Base-by-base conservation (phyloP, 2,888 invertebrate genomes). In the Metellina segmentata region DNA sequence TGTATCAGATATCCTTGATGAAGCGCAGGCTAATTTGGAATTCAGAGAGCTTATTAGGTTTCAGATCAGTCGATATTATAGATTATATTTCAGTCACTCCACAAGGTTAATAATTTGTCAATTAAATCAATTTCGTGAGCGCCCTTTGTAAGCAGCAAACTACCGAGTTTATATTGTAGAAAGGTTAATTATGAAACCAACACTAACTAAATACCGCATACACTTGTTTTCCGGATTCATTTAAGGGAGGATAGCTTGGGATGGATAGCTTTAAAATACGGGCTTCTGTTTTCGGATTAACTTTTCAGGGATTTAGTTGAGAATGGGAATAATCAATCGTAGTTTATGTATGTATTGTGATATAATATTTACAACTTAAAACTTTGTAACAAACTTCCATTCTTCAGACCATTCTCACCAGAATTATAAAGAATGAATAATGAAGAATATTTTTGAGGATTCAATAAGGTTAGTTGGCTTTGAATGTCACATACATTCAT, bases 11-110 rank as follows among this genome's bases (percentile, higher is more conserved):
- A 79, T 79, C 79, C 61, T 79, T 61, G 79, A 53, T 61, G 79
- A 79, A 79, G 48, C 61, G 53, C 20, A 34, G 61, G 6, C 79
- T 79, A 61, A 79, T 79, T 79, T 61, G 20, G 79, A 79, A 79
- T 79, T 53, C 79, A 79, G 79, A 79, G 53, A 53, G 61, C 79
- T 79, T 79, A 79, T 79, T 79, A 61, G 79, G 61, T 79, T 79
- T 79, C 79, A 8, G 61, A 79, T 79, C 53, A 79, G 79, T 79
- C 61, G 61, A 61, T 79, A 61, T 61, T 79, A 79, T 79, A 61
- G 79, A 79, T 79, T 53, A 79, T 79, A 69, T 79, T 79, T 79
- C 79, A 79, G 79, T 79, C 79, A 61, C 79, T 61, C 53, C 20
- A 48, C 61, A 16, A 61, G 9, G 79, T 61, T 79, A 52, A 79